Percentiles rank a stretch among this genome's conserved stretches.
Evolutionary conservation across 2,797 vertebrate species (phyloP).

Genomic region (Limosa lapponica): DNA sequence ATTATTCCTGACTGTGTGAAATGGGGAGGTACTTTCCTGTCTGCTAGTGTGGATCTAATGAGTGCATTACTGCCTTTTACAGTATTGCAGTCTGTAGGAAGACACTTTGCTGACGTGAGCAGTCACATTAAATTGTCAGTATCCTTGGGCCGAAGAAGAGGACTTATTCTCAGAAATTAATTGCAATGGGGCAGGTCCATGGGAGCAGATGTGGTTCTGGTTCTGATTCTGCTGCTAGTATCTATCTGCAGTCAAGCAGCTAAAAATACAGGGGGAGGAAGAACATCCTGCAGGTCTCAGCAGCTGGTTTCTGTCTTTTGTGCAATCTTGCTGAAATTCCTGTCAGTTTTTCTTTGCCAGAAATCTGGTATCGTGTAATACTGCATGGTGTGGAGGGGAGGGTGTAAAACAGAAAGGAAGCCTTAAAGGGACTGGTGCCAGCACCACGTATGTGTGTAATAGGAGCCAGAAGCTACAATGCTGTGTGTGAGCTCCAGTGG

Average conservation of each 20-base stretch:
- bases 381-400: not conserved
- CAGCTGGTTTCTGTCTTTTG: not conserved
- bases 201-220: not conserved
- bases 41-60: not conserved
- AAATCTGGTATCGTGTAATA: not conserved
- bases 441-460: not conserved
- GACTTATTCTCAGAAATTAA: not conserved
- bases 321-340: not conserved
- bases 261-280: not conserved
- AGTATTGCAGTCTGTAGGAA: not conserved
- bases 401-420: not conserved
- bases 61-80: not conserved
- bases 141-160: not conserved
- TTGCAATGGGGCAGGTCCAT: not conserved
- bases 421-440: not conserved
- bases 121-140: not conserved
- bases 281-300: not conserved
- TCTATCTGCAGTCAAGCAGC: not conserved
- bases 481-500: not conserved
- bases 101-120: not conserved
- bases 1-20: slow-evolving; percentile 89
- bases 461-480: not conserved
- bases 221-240: not conserved
- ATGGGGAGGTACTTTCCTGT: slow-evolving; percentile 90
- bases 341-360: not conserved